Evolutionary conservation across 2,888 invertebrate genomes (phyloP).

Genomic region (Disparrhopalites patrizii): DNA sequence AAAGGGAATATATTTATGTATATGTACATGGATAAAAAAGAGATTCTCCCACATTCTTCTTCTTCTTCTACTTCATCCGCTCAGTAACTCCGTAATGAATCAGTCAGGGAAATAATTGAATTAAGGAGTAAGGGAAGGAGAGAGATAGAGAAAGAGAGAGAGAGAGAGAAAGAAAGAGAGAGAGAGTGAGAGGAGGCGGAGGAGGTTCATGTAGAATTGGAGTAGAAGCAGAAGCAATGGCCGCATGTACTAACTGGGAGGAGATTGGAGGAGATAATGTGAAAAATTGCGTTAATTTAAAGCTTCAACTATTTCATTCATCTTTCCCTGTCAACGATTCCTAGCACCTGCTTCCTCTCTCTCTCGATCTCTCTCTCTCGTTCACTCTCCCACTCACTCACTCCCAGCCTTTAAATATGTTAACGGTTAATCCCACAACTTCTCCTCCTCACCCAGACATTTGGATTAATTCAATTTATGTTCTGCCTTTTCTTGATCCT

Average conservation of each 20-base stretch:
- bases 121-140: neutral
- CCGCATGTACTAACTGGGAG: too few relatives aligned
- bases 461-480: neutral
- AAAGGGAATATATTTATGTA: too few relatives aligned
- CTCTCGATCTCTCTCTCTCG: too few relatives aligned
- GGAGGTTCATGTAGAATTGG: too few relatives aligned
- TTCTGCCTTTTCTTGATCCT: neutral
- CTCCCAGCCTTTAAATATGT: too few relatives aligned
- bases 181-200: neutral
- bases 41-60: neutral
- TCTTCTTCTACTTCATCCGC: too few relatives aligned
- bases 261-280: neutral
- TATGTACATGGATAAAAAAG: too few relatives aligned
- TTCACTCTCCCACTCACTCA: too few relatives aligned
- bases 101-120: conserved; percentile 6
- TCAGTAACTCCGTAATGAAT: conserved; percentile 4
- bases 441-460: too few relatives aligned
- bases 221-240: too few relatives aligned
- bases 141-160: neutral
- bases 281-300: conserved; percentile 6
- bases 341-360: neutral
- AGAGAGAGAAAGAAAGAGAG: neutral
- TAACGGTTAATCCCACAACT: too few relatives aligned
- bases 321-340: neutral
- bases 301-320: neutral